Percentiles rank a stretch among this genome's conserved stretches.
Evolutionary conservation across 2,888 invertebrate genomes (phyloP).

Genomic region (Perizoma affinitatum): DNA sequence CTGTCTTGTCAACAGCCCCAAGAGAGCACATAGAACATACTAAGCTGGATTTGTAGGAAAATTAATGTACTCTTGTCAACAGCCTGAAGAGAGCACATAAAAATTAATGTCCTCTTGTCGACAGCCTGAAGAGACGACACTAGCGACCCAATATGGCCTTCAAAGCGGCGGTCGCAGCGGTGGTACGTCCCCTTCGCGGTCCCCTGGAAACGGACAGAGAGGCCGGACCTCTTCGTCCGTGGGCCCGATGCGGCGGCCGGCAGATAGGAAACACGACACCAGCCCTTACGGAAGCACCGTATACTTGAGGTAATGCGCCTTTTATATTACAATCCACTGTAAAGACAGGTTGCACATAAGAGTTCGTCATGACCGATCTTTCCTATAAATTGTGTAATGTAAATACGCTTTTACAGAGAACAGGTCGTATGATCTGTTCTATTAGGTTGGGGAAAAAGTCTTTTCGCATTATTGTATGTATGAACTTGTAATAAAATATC

Average conservation of each 20-base stretch:
- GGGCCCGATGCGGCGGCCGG: conserved; percentile 92
- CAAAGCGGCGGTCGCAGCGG: conserved; percentile 69
- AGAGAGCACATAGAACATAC: no score
- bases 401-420: no score
- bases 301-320: conserved; percentile 78
- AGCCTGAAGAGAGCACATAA: no score
- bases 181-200: conserved; percentile 69
- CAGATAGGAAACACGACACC: conserved; percentile 92
- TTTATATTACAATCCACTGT: no score
- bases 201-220: conserved; percentile 70
- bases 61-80: conserved; percentile 47
- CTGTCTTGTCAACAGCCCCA: conserved; percentile 69
- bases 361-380: no score
- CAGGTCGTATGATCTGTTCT: no score
- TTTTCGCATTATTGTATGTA: no score
- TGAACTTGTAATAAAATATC: no score
- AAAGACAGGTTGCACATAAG: no score
- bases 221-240: conserved; percentile 78
- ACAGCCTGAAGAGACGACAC: conserved; percentile 74
- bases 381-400: no score
- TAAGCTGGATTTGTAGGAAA: no score
- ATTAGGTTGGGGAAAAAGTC: no score
- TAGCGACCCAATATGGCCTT: conserved; percentile 70
- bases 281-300: conserved; percentile 91
- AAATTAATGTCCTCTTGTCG: conserved; percentile 46